These are phyloP conservation scores for Rotaria macrura DNA, from an alignment of 2,888 invertebrate species.

Conservation along the genomic window DNA sequence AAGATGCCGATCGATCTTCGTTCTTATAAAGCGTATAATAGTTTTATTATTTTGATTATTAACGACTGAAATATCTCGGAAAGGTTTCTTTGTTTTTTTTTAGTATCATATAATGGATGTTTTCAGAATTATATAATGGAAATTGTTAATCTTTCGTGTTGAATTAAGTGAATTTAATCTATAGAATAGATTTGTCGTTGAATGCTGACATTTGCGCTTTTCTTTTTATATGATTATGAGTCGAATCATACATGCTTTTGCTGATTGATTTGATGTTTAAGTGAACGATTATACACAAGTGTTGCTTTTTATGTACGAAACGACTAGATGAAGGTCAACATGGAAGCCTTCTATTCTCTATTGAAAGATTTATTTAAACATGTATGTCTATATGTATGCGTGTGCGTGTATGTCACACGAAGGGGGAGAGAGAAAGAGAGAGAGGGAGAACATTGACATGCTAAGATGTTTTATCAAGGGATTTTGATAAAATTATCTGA, in stretches of 20 bases:
- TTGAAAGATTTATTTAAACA: background rate
- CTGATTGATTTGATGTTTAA: background rate
- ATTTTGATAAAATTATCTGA: background rate
- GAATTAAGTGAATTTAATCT: background rate
- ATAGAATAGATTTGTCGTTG: background rate
- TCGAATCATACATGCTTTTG: background rate
- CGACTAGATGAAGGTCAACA: background rate
- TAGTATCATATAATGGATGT: no score
- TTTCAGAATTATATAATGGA: background rate
- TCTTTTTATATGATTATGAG: background rate
- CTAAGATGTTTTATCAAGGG: background rate
- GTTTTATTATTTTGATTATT: no score
- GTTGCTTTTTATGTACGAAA: background rate
- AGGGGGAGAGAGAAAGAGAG: background rate
- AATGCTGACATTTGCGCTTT: background rate
- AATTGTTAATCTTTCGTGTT: background rate
- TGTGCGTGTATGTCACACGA: no score
- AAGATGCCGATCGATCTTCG: background rate
- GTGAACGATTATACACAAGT: background rate
- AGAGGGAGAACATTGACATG: background rate
- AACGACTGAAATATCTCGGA: no score
- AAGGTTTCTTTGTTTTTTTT: no score
- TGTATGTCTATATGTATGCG: no score
- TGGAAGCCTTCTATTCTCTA: background rate
- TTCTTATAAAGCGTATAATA: background rate